A percentile compares a stretch with the other conserved stretches of the same genome.
These are phyloP conservation scores for Petaurus breviceps DNA, from an alignment of 2,113 vertebrate genomes.

Conservation along the genomic window DNA sequence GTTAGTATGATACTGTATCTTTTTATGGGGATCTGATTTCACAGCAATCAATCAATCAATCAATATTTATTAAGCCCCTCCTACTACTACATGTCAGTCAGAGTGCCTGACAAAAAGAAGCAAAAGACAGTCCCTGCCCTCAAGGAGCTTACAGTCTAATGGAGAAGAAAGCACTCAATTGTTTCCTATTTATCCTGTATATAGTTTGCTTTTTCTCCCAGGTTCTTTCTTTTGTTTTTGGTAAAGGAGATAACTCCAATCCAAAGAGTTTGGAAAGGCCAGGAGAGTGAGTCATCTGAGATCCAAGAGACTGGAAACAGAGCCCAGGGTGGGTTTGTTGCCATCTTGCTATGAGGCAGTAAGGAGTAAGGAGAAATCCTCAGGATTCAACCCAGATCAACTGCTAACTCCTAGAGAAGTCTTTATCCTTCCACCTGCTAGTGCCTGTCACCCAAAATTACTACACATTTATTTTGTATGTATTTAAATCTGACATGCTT, in stretches of 20 bases:
- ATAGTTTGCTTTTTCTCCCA: not conserved
- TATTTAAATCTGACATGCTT: not conserved
- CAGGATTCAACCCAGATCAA: not conserved
- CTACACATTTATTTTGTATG: not conserved
- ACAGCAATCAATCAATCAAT: too few relatives aligned
- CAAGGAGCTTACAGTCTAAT: too few relatives aligned
- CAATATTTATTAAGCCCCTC: too few relatives aligned
- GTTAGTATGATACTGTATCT: too few relatives aligned
- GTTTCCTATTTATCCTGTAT: too few relatives aligned
- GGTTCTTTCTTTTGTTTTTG: not conserved
- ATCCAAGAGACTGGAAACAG: not conserved
- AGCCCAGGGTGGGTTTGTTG: not conserved
- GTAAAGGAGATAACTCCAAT: not conserved
- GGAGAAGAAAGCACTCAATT: too few relatives aligned
- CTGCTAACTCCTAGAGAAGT: not conserved
- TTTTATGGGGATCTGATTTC: too few relatives aligned
- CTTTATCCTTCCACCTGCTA: not conserved
- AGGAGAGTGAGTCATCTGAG: not conserved
- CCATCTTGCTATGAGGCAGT: not conserved
- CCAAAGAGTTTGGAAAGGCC: not conserved
- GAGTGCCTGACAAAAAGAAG: too few relatives aligned
- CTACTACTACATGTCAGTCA: too few relatives aligned
- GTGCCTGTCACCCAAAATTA: not conserved
- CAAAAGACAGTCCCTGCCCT: too few relatives aligned
- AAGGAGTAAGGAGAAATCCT: not conserved